Evolutionary conservation across 2,113 vertebrate species (phyloP), one percentile per base, ranked within the genome.

Genomic region (Phodopus roborovskii): DNA sequence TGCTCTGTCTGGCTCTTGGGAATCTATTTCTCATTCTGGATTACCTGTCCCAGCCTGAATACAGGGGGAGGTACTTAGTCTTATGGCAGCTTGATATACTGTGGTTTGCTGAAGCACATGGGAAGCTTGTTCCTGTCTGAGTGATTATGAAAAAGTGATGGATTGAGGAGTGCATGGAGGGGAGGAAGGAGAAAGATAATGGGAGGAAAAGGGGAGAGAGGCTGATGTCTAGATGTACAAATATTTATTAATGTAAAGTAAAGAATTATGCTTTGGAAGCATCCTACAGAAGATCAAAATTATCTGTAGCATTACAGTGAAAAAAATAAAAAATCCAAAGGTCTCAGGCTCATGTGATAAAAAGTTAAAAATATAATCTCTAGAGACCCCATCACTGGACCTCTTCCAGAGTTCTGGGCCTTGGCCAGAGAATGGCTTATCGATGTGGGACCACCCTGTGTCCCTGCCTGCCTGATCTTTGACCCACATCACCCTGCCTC

Each of bases 281-380:
- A 95, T 68, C 6, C 3, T 26, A 84, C 17, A 42, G 11, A 93
- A 88, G 64, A 90, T 70, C 73, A 96, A 79, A 91, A n/a, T n/a
- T n/a, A n/a, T n/a, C n/a, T n/a, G n/a, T n/a, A n/a, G n/a, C n/a
- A 42, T 33, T 53, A 26, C 16, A 95, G n/a, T 68, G 7, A 79
- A 66, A 93, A 89, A 64, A 16, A 62, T 19, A 30, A 17, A n/a
- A 66, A n/a, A 93, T 91, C 56, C 13, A 74, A 75, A 90, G 64
- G 11, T 36, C 36, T 78, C 60, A 82, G 13, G 68, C 96, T 95
- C 66, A 88, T 56, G n/a, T 48, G 50, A 77, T 36, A 74, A 95
- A 96, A 77, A n/a, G n/a, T n/a, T n/a, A n/a, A n/a, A n/a, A n/a
- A n/a, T n/a, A n/a, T n/a, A n/a, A n/a, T n/a, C n/a, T n/a, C n/a